Conservation (phyloP, 1,140 invertebrate species). For the Drosophila ananassae region DNA sequence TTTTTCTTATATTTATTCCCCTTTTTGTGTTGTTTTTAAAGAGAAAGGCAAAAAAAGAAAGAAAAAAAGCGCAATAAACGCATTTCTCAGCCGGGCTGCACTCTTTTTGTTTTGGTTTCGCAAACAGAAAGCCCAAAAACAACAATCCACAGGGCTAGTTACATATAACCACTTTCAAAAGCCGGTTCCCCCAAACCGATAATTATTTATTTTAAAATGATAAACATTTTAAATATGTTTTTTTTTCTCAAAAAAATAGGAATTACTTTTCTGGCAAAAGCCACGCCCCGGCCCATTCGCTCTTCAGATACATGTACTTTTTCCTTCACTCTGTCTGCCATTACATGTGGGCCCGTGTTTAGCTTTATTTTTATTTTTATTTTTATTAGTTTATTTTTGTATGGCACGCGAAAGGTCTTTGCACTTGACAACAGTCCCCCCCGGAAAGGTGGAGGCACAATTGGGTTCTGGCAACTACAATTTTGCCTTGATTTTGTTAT, state of each 20-base stretch:
- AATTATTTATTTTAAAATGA: not conserved
- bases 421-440: slow-evolving; percentile 56
- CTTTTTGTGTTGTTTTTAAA: not conserved
- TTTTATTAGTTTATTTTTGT: slow-evolving; percentile 40
- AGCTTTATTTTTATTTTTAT: slow-evolving; percentile 49
- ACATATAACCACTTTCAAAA: not conserved
- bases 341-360: slow-evolving; percentile 42
- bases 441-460: slow-evolving; percentile 32
- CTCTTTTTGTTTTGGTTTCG: slow-evolving; percentile 50
- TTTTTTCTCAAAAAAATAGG: too few relatives aligned
- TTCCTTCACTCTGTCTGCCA: slow-evolving; percentile 1
- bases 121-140: slow-evolving; percentile 32
- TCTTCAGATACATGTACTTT: slow-evolving; percentile 17
- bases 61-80: slow-evolving; percentile 69
- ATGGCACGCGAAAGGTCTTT: slow-evolving; percentile 77
- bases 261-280: slow-evolving; percentile 12
- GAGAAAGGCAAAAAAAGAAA: slow-evolving; percentile 24
- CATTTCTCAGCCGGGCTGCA: slow-evolving; percentile 63
- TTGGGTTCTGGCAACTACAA: not conserved
- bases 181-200: not conserved
- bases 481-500: slow-evolving; percentile 34
- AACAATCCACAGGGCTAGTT: too few relatives aligned
- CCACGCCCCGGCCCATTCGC: slow-evolving; percentile 22
- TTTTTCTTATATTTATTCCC: not conserved
- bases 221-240: not conserved